phyloP scores from a whole-genome alignment of 2,113 vertebrate genomes.

The Epinephelus cyanopodus region DNA sequence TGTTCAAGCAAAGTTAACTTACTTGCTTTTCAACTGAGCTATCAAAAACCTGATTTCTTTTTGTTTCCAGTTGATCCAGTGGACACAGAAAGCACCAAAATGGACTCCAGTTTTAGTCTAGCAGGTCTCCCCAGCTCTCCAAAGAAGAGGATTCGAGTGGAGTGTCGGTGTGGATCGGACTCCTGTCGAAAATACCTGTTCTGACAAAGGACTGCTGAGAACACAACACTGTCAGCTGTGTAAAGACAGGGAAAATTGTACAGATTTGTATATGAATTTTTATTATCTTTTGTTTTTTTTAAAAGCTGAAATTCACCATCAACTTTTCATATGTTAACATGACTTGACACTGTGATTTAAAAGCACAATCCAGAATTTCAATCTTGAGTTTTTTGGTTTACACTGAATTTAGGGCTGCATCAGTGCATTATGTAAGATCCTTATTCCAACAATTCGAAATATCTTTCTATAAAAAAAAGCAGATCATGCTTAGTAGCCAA shows the following conservation, averaged over 20 bases:
- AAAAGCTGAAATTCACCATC: neutral
- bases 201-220: constrained; percentile 67
- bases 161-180: constrained; percentile 91
- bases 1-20: neutral
- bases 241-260: constrained; percentile 32
- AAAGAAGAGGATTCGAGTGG: constrained; percentile 88
- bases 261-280: constrained; percentile 28
- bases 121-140: constrained; percentile 86
- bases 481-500: neutral
- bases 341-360: neutral
- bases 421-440: neutral
- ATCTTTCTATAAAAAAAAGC: neutral
- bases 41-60: neutral
- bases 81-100: constrained; percentile 91
- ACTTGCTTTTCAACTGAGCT: neutral
- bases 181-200: constrained; percentile 92
- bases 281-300: neutral
- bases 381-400: neutral
- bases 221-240: neutral
- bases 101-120: constrained; percentile 92
- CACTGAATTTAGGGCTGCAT: neutral
- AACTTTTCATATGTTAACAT: constrained; percentile 1
- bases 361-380: neutral
- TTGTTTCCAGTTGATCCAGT: constrained; percentile 88
- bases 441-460: neutral